Evolutionary conservation across 2,113 vertebrate genomes (phyloP).

Genomic region (Candoia aspera): DNA sequence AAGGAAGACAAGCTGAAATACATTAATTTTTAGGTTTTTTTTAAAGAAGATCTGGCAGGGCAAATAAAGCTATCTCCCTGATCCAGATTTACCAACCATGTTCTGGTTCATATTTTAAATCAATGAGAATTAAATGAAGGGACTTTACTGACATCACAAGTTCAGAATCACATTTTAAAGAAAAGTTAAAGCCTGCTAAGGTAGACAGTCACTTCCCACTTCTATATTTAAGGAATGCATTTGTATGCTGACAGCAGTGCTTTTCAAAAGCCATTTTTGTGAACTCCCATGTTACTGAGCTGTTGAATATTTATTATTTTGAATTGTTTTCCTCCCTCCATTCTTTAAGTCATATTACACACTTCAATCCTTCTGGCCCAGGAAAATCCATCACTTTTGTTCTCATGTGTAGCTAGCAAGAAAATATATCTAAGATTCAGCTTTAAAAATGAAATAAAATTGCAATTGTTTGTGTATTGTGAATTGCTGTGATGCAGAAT

Average conservation of each 20-base stretch:
- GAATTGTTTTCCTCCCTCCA: slow-evolving; percentile 29
- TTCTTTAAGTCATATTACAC: slow-evolving; percentile 19
- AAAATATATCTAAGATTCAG: slow-evolving; percentile 3
- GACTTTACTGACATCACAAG: neutral
- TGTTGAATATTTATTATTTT: slow-evolving; percentile 39
- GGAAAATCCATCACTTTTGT: slow-evolving; percentile 33
- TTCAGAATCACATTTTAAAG: neutral
- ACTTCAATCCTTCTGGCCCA: slow-evolving; percentile 48
- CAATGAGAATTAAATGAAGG: neutral
- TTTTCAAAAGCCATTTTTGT: neutral
- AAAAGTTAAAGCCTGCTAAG: neutral
- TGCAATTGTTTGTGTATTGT: slow-evolving; percentile 11
- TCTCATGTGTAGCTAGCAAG: neutral
- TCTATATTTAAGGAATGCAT: neutral
- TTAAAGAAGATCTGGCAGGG: neutral
- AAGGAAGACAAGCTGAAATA: neutral
- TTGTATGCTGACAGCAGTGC: slow-evolving; percentile 25
- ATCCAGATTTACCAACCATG: neutral
- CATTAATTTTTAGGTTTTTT: neutral
- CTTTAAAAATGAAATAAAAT: slow-evolving; percentile 14
- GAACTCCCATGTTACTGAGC: slow-evolving; percentile 37
- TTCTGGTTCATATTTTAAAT: slow-evolving; percentile 19
- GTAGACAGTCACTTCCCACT: neutral
- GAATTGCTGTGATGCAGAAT: slow-evolving; percentile 6
- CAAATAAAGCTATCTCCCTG: slow-evolving; percentile 7